Percentiles rank a stretch among this genome's conserved stretches.
These are phyloP conservation scores for Trachythela sp. DNA, from an alignment of 64 coral and sea anemone genomes.

Conservation along the genomic window DNA sequence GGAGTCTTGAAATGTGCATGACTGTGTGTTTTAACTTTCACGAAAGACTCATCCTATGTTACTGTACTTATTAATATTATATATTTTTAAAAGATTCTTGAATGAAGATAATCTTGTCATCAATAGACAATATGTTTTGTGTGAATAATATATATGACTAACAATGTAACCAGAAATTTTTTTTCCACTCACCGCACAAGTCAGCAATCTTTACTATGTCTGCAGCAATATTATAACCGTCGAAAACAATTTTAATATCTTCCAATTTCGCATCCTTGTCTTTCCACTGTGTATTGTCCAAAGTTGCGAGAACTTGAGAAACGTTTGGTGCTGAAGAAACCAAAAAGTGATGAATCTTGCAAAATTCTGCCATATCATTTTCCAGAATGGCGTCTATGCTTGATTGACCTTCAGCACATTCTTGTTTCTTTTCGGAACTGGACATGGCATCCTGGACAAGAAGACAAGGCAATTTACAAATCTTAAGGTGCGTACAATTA, in stretches of 20 bases:
- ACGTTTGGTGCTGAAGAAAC: neutral
- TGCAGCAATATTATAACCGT: neutral
- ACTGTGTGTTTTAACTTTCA: no score
- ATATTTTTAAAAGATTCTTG: neutral
- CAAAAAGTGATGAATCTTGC: slow-evolving; percentile 51
- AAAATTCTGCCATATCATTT: slow-evolving; percentile 47
- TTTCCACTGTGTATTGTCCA: neutral
- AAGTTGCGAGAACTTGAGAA: neutral
- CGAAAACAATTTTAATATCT: neutral
- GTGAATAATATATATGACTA: neutral
- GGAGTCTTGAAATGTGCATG: no score
- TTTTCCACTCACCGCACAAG: neutral
- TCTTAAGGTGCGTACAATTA: no score
- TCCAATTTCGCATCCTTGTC: neutral
- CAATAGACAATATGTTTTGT: neutral
- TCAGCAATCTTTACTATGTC: neutral
- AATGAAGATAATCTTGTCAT: neutral
- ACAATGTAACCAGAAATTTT: neutral
- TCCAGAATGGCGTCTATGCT: slow-evolving; percentile 36
- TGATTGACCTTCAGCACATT: neutral
- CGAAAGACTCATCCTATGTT: no score
- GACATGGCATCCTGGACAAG: neutral
- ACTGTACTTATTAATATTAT: no score
- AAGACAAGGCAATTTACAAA: no score
- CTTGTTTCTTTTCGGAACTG: neutral